Evolutionary conservation across 2,888 invertebrate species (phyloP).

Genomic region (Papilio elwesi): DNA sequence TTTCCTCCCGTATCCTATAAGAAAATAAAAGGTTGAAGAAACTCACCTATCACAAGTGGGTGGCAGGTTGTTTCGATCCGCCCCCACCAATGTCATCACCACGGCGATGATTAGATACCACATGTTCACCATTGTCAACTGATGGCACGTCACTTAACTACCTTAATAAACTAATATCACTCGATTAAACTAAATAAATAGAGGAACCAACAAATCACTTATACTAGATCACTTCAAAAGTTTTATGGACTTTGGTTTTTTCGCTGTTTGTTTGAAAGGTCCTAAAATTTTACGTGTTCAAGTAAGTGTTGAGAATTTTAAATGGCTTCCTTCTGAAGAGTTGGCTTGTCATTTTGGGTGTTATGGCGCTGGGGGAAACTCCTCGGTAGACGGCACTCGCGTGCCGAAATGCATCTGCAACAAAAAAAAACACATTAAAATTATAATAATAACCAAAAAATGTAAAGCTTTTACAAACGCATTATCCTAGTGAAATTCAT

Average conservation of each 20-base stretch:
- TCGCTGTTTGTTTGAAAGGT: slow-evolving; percentile 41
- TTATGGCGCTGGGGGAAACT: slow-evolving; percentile 52
- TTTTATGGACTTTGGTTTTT: slow-evolving; percentile 52
- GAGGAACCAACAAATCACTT: slow-evolving; percentile 55
- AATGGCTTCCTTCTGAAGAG: slow-evolving; percentile 70
- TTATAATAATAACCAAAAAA: not conserved
- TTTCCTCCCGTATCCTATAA: no score
- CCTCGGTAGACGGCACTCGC: slow-evolving; percentile 50
- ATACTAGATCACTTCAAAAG: slow-evolving; percentile 57
- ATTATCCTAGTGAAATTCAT: no score
- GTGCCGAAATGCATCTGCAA: slow-evolving; percentile 66
- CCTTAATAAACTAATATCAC: slow-evolving; percentile 73
- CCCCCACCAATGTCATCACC: slow-evolving; percentile 56
- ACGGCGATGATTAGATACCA: slow-evolving; percentile 61
- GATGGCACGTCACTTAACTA: slow-evolving; percentile 63
- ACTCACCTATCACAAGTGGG: slow-evolving; percentile 84
- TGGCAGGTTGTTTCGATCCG: slow-evolving; percentile 74
- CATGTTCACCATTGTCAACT: slow-evolving; percentile 59
- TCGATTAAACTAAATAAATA: slow-evolving; percentile 63
- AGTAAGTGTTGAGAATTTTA: slow-evolving; percentile 69
- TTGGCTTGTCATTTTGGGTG: slow-evolving; percentile 68
- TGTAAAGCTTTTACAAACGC: no score
- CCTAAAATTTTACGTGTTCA: slow-evolving; percentile 67
- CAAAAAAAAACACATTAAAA: slow-evolving; percentile 53
- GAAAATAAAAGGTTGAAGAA: slow-evolving; percentile 25